Conservation (phyloP, 2,113 vertebrate genomes). For the Pycnonotus jocosus region DNA sequence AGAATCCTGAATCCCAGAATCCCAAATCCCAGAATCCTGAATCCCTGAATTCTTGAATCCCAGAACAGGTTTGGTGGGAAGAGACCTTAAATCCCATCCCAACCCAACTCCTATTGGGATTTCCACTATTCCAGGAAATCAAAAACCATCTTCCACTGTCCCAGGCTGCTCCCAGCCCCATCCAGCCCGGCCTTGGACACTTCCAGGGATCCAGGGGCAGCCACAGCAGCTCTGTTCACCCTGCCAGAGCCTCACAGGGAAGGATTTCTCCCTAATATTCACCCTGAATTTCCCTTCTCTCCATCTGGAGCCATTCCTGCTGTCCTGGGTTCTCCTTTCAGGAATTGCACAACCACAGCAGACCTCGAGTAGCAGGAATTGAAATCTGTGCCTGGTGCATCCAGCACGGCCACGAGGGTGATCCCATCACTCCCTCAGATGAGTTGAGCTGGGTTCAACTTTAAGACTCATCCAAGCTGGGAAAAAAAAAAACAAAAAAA, state of each 20-base stretch:
- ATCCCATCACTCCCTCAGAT: neutral
- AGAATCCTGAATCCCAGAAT: too few relatives aligned
- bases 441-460: neutral
- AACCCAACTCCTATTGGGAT: neutral
- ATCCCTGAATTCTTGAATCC: too few relatives aligned
- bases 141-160: neutral
- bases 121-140: too few relatives aligned
- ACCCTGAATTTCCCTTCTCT: too few relatives aligned
- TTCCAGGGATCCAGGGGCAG: neutral
- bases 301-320: neutral
- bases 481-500: neutral
- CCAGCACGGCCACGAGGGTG: neutral
- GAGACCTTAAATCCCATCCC: accelerated
- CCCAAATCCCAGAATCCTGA: too few relatives aligned
- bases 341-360: neutral
- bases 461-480: neutral
- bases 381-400: neutral
- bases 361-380: neutral
- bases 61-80: neutral
- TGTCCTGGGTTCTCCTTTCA: neutral
- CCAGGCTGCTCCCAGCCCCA: neutral
- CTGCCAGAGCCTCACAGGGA: neutral
- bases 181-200: neutral
- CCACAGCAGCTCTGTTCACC: neutral
- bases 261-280: neutral